These are phyloP conservation scores for Lycaena phlaeas DNA, from an alignment of 2,888 invertebrate genomes.

Conservation along the genomic window DNA sequence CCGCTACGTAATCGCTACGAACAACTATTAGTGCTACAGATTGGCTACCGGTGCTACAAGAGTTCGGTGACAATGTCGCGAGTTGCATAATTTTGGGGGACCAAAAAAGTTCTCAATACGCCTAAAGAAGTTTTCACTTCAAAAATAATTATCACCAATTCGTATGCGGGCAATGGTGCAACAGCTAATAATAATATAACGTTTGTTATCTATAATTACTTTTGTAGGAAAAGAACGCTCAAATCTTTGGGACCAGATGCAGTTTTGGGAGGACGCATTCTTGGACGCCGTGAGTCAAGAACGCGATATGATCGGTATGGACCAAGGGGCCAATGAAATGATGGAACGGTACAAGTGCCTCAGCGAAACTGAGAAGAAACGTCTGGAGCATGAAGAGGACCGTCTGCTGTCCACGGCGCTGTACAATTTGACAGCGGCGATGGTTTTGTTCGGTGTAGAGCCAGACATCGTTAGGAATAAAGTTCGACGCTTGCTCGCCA, in stretches of 20 bases:
- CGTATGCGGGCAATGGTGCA: no score
- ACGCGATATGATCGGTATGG: conserved; percentile 99
- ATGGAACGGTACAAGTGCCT: conserved; percentile 97
- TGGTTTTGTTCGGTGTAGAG: conserved; percentile 93
- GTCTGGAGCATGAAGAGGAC: conserved; percentile 98
- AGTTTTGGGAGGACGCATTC: conserved; percentile 99
- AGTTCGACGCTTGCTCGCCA: conserved; percentile 92
- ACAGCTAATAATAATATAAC: no score
- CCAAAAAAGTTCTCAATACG: no score
- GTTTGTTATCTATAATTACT: no score
- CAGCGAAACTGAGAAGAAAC: conserved; percentile 93
- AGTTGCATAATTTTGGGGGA: no score
- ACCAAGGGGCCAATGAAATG: conserved; percentile 99
- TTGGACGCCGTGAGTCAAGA: conserved; percentile 98
- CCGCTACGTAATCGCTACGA: no score
- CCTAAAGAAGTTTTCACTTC: no score
- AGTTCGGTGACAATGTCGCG: no score
- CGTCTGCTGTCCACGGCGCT: conserved; percentile 93
- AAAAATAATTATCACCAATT: no score
- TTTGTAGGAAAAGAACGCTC: conserved; percentile 87
- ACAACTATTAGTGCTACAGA: no score
- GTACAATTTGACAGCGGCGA: conserved; percentile 95
- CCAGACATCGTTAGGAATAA: conserved; percentile 90
- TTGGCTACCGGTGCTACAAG: no score
- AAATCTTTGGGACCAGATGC: conserved; percentile 98